Evolutionary conservation across 2,113 vertebrate genomes (phyloP).

Genomic region (Acanthochromis polyacanthus): DNA sequence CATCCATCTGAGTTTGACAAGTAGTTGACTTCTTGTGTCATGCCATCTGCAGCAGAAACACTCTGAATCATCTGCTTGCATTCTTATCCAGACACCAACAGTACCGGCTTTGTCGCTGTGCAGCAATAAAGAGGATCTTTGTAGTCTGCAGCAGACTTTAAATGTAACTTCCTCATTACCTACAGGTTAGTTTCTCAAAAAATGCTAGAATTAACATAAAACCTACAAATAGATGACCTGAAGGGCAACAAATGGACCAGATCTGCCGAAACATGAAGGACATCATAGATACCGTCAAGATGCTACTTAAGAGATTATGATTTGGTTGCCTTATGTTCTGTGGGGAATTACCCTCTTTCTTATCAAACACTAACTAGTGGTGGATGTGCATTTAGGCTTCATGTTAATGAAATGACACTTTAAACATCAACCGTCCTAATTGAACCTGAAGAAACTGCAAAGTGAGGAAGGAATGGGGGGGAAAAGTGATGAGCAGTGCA

Average conservation of each 20-base stretch:
- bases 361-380: conserved; percentile 12
- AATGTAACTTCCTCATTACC: conserved; percentile 47
- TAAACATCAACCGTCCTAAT: neutral
- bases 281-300: conserved; percentile 61
- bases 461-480: neutral
- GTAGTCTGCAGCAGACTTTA: conserved; percentile 56
- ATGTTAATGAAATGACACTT: neutral
- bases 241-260: neutral
- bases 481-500: conserved; percentile 35
- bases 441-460: conserved; percentile 29
- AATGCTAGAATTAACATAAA: conserved; percentile 37
- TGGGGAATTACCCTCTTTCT: conserved; percentile 47
- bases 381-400: neutral
- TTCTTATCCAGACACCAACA: conserved; percentile 61
- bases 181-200: conserved; percentile 40
- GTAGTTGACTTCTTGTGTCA: neutral
- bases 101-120: conserved; percentile 64
- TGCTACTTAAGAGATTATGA: conserved; percentile 78
- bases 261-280: conserved; percentile 26
- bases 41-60: conserved; percentile 11
- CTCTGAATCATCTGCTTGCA: conserved; percentile 42
- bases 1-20: no score
- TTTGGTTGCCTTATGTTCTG: conserved; percentile 71
- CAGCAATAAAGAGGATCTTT: conserved; percentile 69
- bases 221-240: neutral